Evolutionary conservation across 2,797 vertebrate genomes (phyloP).

Genomic region (Eulemur albifrons): DNA sequence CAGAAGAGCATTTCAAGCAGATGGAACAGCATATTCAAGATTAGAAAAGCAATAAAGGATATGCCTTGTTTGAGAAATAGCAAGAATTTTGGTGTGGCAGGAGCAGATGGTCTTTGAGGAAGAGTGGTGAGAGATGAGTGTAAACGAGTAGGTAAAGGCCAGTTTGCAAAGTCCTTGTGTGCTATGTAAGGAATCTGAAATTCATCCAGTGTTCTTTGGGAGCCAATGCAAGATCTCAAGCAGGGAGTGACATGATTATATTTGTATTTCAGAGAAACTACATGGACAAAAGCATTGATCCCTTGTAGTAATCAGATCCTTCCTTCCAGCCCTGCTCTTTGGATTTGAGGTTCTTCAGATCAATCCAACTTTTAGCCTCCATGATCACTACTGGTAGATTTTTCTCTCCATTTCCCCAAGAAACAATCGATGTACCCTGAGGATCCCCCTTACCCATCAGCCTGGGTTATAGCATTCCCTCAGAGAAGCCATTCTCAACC

Average conservation of each 20-base stretch:
- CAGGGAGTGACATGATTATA: background rate
- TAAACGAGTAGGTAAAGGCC: background rate
- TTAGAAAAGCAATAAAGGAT: slow-evolving; percentile 41
- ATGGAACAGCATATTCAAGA: background rate
- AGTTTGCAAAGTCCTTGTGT: background rate
- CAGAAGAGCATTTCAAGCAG: background rate
- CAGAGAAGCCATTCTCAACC: background rate
- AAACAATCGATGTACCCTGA: background rate
- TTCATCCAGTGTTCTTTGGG: background rate
- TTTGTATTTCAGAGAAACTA: background rate
- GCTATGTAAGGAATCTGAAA: background rate
- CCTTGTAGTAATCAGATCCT: background rate
- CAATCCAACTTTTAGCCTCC: background rate
- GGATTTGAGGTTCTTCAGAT: slow-evolving; percentile 19
- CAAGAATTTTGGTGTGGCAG: background rate
- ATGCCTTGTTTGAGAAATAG: background rate
- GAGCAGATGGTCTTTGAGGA: background rate
- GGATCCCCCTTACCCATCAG: background rate
- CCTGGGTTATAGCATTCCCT: background rate
- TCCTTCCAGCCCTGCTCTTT: background rate
- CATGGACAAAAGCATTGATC: background rate
- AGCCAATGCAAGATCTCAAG: background rate
- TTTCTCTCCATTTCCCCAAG: background rate
- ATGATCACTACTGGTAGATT: background rate
- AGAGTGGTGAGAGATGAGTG: background rate